These are phyloP conservation scores for Cherax quadricarinatus DNA, from an alignment of 1,140 invertebrate species.

Conservation along the genomic window DNA sequence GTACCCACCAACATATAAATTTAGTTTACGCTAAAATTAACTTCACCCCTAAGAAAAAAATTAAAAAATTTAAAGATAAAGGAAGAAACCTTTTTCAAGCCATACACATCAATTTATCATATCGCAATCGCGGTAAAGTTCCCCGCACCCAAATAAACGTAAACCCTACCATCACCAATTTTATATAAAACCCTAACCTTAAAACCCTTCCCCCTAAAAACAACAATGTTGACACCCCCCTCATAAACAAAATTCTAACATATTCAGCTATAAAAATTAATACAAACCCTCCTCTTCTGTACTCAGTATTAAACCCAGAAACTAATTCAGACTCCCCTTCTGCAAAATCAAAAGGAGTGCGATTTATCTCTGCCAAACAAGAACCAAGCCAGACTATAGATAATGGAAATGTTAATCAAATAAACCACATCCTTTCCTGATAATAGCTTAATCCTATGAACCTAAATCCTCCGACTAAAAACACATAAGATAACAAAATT, in stretches of 20 bases:
- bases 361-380: too few species aligned
- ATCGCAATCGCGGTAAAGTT: neutral
- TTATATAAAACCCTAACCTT: neutral
- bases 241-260: too few species aligned
- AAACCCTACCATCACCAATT: neutral
- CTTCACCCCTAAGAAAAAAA: neutral
- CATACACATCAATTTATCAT: neutral
- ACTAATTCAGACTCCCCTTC: too few species aligned
- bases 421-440: neutral
- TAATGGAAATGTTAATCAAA: neutral
- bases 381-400: neutral
- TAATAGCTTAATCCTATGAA: neutral
- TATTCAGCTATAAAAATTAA: too few species aligned
- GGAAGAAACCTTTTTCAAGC: neutral
- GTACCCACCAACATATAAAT: neutral
- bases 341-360: too few species aligned
- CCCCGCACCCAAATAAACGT: neutral
- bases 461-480: neutral
- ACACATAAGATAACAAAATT: neutral
- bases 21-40: neutral
- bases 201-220: too few species aligned
- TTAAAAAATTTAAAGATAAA: neutral
- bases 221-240: too few species aligned
- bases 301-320: too few species aligned
- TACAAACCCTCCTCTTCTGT: too few species aligned